Evolutionary conservation across 2,888 invertebrate genomes (phyloP), one percentile per base, ranked within the genome.

Genomic region (Lycaena phlaeas): DNA sequence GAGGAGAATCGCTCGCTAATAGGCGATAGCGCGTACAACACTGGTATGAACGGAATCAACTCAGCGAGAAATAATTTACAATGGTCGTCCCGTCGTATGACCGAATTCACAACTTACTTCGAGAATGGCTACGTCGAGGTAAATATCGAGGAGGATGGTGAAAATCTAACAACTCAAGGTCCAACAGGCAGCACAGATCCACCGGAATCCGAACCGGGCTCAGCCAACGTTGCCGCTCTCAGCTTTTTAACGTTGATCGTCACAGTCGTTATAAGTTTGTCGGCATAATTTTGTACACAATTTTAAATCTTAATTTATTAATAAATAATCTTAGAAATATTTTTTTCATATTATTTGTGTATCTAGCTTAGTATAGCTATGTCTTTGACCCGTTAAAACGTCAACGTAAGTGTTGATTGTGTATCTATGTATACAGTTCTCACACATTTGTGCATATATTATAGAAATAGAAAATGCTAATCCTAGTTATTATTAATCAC

Each of bases 91-190:
- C 15, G 41, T 1, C 67, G 78, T 17, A 43, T 60, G 1, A 11
- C 44, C 0, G 84, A 84, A 41, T 60, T 81, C 25, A 49, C 48
- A 0, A 27, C 31, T 0, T 84, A 61, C 53, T 73, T 81, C 22
- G 70, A 75, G 2, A 57, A 45, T 29, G 81, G 82, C 25, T 84
- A 68, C 40, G 55, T 60, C 0, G 72, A 74, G 9, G 62, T 60
- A 1, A 49, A 45, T 1, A 48, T 68, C 7, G 56, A 59, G 14
- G 56, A 59, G 2, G 42, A 45, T 2, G 46, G 25, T 22, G 56
- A 54, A 3, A 46, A 17, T 18, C n/a, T n/a, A n/a, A n/a, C n/a
- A n/a, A n/a, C n/a, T n/a, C n/a, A n/a, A n/a, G n/a, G n/a, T n/a
- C n/a, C n/a, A n/a, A n/a, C n/a, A n/a, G n/a, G n/a, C n/a, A n/a